phyloP scores from a whole-genome alignment of 1,140 invertebrate species.

The Oryctes rhinoceros region DNA sequence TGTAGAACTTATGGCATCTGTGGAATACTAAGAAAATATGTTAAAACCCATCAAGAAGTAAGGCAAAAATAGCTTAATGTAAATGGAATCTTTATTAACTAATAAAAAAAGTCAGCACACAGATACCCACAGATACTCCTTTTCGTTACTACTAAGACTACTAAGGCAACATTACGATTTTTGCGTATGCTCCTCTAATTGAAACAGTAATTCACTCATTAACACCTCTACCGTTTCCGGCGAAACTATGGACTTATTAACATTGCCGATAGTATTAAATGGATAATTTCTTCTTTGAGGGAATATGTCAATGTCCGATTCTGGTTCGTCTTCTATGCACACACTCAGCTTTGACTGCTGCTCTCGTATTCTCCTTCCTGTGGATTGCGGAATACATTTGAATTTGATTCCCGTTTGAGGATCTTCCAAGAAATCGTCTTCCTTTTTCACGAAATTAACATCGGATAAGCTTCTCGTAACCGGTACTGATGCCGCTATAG shows the following conservation, averaged over 20 bases:
- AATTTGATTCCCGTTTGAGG: slow-evolving; percentile 38
- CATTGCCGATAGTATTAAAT: not conserved
- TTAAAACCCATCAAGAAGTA: not conserved
- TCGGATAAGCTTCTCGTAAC: not conserved
- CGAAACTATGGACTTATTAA: slow-evolving; percentile 15
- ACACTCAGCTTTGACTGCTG: slow-evolving; percentile 39
- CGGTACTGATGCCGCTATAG: not conserved
- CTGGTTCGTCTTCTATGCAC: slow-evolving; percentile 36
- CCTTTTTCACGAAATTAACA: slow-evolving; percentile 26
- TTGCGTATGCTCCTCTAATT: slow-evolving; percentile 22
- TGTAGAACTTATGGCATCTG: too few species aligned
- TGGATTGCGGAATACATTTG: slow-evolving; percentile 23
- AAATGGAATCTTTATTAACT: too few species aligned
- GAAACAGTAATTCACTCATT: slow-evolving; percentile 15
- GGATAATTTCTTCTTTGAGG: slow-evolving; percentile 12
- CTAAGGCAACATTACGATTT: too few species aligned
- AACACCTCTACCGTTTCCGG: slow-evolving; percentile 30
- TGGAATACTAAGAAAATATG: too few species aligned
- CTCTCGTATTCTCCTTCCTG: slow-evolving; percentile 3
- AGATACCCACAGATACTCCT: not conserved
- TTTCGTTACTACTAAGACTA: too few species aligned
- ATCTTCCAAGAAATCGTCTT: slow-evolving; percentile 39
- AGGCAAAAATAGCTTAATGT: too few species aligned
- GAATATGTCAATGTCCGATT: slow-evolving; percentile 26
- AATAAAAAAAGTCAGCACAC: not conserved